These are phyloP conservation scores for Kryphioiulus occultus DNA, from an alignment of 2,888 invertebrate genomes.

Conservation along the genomic window DNA sequence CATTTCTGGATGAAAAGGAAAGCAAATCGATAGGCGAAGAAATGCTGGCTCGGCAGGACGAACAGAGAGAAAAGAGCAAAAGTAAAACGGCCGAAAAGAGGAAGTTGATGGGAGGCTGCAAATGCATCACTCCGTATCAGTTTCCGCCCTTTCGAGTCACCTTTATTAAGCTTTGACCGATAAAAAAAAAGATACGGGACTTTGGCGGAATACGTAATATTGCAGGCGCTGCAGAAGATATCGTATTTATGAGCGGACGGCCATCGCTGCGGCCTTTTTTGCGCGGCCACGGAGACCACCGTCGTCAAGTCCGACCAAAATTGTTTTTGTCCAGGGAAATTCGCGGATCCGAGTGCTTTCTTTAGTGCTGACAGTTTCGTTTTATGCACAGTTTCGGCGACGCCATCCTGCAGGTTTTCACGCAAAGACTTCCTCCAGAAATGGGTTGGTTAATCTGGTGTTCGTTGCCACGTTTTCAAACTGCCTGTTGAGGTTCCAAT, in stretches of 20 bases:
- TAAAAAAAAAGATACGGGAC: neutral
- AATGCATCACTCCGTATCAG: neutral
- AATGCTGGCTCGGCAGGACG: slow-evolving; percentile 9
- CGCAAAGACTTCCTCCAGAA: too few species aligned
- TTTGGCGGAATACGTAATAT: neutral
- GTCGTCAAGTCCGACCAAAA: neutral
- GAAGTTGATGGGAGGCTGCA: neutral
- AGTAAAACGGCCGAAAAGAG: neutral
- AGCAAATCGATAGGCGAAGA: slow-evolving; percentile 18
- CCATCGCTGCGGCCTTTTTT: neutral
- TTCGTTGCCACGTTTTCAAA: too few species aligned
- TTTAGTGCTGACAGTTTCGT: too few species aligned
- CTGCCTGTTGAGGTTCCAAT: too few species aligned
- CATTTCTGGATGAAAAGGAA: slow-evolving; percentile 1
- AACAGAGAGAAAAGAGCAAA: neutral
- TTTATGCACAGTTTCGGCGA: too few species aligned
- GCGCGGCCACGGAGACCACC: neutral
- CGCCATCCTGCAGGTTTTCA: too few species aligned
- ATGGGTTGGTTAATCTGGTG: too few species aligned
- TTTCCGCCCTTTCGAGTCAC: neutral
- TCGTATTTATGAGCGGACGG: neutral
- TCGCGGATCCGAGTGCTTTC: neutral
- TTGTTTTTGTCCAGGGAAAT: neutral
- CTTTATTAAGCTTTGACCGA: neutral
- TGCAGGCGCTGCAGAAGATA: neutral